Base-by-base conservation (phyloP, 2,797 vertebrate species). In the Brachymystax lenok region DNA sequence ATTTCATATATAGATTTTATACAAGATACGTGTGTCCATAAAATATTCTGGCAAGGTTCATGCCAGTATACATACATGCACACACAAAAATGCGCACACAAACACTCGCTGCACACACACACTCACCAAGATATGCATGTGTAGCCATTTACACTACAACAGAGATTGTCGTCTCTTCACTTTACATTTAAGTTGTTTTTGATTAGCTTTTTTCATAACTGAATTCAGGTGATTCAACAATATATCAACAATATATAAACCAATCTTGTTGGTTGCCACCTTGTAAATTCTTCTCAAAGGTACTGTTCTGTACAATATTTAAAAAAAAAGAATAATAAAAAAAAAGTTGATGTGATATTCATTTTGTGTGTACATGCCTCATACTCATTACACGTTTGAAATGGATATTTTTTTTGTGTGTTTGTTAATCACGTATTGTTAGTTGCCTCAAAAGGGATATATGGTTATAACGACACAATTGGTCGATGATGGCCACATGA, bases 11-110 rank as follows among this genome's bases (percentile, higher is more conserved):
- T 89, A 83, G 64, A 82, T 88, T 92, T 96, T 97, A 93, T 95
- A 96, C 94, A 95, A 93, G 93, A 93, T 94, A 94, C 92, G 90
- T 92, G 90, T 94, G 90, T 94, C 95, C 90, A 92, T 90, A 94
- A 92, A 93, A 92, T 92, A 87, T 85, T 86, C 89, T 88, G 92
- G 90, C 91, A 91, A 87, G 77, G 83, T 91, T 76, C 88, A 85
- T 83, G 89, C 92, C 91, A 91, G 91, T 85, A 88, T 84, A 92
- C 87, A 89, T 85, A 79, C 85, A 88, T 87, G 83, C 85, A 81
- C 83, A 81, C 86, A 70, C 84, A 78, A 83, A 66, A 75, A 69
- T 63, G 69, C 46, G 2, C 28, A 28, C 64, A 80, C 86, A 79
- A 84, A 67, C 75, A 64, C 75, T 5, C 46, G 3, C 16, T 17